Evolutionary conservation across 1,140 invertebrate species (phyloP).

Genomic region (Acyrthosiphon pisum): DNA sequence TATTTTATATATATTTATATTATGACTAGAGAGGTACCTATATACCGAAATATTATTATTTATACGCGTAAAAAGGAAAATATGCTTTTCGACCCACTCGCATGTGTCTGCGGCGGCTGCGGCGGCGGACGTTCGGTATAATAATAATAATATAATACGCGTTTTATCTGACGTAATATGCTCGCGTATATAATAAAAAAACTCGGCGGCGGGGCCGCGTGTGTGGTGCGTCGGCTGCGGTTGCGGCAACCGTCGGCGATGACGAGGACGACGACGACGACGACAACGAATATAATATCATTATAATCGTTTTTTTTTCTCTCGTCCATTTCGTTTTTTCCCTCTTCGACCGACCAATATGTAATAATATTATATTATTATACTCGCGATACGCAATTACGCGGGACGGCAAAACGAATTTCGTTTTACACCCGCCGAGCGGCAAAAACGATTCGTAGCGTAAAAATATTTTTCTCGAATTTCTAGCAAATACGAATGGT

Average conservation of each 20-base stretch:
- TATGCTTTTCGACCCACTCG: conserved; percentile 6
- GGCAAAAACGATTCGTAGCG: background rate
- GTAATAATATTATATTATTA: background rate
- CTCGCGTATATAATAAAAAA: conserved; percentile 32
- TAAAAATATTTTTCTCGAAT: background rate
- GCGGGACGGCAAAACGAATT: background rate
- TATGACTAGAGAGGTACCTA: background rate
- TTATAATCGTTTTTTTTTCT: conserved; percentile 14
- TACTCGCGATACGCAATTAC: background rate
- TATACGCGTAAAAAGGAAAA: conserved; percentile 1
- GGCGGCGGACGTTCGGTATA: background rate
- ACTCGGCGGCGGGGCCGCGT: background rate
- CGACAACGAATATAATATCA: conserved; percentile 6
- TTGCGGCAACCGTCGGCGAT: background rate
- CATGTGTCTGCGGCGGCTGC: conserved; percentile 1
- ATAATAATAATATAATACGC: conserved; percentile 26
- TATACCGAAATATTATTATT: conserved; percentile 26
- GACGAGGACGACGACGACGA: background rate
- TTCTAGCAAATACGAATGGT: background rate
- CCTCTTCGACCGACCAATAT: background rate
- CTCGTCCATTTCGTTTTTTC: background rate
- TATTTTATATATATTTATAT: background rate
- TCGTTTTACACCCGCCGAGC: background rate
- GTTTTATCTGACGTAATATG: conserved; percentile 22
- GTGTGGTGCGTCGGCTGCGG: background rate